phyloP scores from a whole-genome alignment of 2,888 invertebrate species.

The Hedya salicella region DNA sequence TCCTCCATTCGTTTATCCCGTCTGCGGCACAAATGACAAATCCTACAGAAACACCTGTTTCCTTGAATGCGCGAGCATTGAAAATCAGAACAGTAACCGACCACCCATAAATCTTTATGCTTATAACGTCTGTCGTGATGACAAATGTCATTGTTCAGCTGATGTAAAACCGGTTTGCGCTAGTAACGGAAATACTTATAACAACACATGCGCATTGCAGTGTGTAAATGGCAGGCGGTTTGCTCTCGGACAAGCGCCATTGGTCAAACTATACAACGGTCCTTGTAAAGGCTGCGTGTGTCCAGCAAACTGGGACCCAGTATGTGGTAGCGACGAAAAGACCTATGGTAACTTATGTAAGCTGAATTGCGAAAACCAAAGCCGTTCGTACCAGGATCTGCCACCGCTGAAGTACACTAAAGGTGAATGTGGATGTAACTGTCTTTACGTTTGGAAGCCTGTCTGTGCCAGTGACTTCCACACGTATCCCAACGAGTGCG shows the following conservation, averaged over 20 bases:
- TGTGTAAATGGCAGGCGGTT: conserved; percentile 18
- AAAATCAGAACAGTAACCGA: not conserved
- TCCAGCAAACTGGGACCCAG: conserved; percentile 20
- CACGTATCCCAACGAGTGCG: conserved; percentile 17
- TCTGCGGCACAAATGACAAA: conserved; percentile 25
- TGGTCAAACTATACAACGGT: conserved; percentile 4
- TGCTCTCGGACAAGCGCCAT: conserved; percentile 19
- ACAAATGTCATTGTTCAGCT: conserved; percentile 12
- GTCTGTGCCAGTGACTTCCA: conserved; percentile 26
- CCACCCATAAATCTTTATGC: not conserved
- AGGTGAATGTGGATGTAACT: conserved; percentile 13
- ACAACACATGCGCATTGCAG: conserved; percentile 15
- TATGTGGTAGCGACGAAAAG: conserved; percentile 17
- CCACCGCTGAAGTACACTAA: conserved; percentile 10
- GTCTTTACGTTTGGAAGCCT: conserved; percentile 2
- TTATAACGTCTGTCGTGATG: conserved; percentile 2
- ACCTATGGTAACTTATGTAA: conserved; percentile 12
- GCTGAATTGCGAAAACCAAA: conserved; percentile 13
- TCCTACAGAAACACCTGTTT: conserved; percentile 32
- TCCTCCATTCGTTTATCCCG: conserved; percentile 18
- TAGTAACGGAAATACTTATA: conserved; percentile 32
- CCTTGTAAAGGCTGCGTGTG: conserved; percentile 20
- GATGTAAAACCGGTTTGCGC: conserved; percentile 12
- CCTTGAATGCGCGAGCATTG: conserved; percentile 25
- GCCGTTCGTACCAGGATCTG: conserved; percentile 2